phyloP scores from a whole-genome alignment of 2,797 vertebrate species.

The Pristis pectinata region DNA sequence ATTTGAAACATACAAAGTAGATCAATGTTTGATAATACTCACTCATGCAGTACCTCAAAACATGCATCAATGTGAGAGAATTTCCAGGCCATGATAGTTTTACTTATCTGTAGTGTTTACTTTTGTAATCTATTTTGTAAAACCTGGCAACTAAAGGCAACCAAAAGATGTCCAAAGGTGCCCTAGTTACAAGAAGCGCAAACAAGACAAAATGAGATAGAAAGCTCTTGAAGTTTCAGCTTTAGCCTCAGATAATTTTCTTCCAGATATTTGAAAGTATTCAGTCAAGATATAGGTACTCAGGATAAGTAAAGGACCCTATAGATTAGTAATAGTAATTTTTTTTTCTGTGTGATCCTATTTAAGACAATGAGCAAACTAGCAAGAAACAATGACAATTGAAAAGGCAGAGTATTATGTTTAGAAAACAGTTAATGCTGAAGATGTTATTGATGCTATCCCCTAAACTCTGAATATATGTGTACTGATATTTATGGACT shows the following conservation, averaged over 20 bases:
- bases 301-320: not conserved
- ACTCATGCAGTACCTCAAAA: too few species aligned
- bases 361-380: not conserved
- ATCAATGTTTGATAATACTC: too few species aligned
- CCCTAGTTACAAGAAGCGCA: not conserved
- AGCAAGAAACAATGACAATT: not conserved
- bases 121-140: not conserved
- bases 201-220: not conserved
- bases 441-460: not conserved
- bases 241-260: not conserved
- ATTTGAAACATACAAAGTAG: too few species aligned
- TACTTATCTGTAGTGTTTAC: too few species aligned
- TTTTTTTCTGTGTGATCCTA: not conserved
- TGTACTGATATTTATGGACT: not conserved
- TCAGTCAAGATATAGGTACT: not conserved
- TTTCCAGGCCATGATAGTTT: not conserved
- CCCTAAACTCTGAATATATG: not conserved
- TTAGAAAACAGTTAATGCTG: not conserved
- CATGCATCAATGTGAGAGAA: too few species aligned
- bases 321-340: not conserved
- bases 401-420: not conserved
- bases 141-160: too few species aligned
- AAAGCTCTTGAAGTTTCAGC: not conserved
- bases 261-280: not conserved
- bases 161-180: too few species aligned